Base-by-base conservation (phyloP, 2,797 vertebrate species). In the Hypotaenidia okinawae region DNA sequence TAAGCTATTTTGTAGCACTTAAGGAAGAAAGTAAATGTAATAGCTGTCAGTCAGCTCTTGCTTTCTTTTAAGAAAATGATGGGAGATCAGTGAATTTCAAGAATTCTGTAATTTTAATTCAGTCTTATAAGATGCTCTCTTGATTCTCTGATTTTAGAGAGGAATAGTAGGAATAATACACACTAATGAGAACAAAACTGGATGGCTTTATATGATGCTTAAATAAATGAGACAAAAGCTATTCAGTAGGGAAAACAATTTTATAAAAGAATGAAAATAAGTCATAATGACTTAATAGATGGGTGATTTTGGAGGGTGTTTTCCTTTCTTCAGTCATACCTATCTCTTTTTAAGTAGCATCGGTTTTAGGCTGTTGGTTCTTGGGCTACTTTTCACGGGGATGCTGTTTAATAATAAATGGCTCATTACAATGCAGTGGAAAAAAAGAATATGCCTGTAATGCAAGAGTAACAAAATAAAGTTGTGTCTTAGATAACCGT, bases 21-120 rank as follows among this genome's bases (percentile, higher is more conserved):
- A 63, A 55, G 55, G 61, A 91, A 87, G 47, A 81, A 86, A 86
- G 45, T 54, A n/a, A 76, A 41, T 37, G 12, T 81, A 86, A 76
- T 91, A 88, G 66, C 39, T 93, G 52, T 62, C n/a, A 55, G 57
- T 75, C 68, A 72, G 4, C 33, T 63, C 81, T 52, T 69, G 15
- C 21, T 21, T 54, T 61, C 39, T 64, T 72, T 39, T 54, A 66
- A 79, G 67, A 90, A 95, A 91, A 87, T 75, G n/a, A 87, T 17
- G 41, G 68, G 83, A 69, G 72, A 94, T 94, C 69, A 93, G 89
- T 90, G 73, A 74, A 84, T 90, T 89, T 82, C 25, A 57, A 70
- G 39, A 72, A 68, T 30, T 63, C 77, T 87, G 1, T 81, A 58
- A 90, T 90, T 96, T 87, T 33, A 82, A 59, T 84, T 91, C 51